These are phyloP conservation scores for Clanis bilineata DNA, from an alignment of 2,888 invertebrate genomes.

Conservation along the genomic window DNA sequence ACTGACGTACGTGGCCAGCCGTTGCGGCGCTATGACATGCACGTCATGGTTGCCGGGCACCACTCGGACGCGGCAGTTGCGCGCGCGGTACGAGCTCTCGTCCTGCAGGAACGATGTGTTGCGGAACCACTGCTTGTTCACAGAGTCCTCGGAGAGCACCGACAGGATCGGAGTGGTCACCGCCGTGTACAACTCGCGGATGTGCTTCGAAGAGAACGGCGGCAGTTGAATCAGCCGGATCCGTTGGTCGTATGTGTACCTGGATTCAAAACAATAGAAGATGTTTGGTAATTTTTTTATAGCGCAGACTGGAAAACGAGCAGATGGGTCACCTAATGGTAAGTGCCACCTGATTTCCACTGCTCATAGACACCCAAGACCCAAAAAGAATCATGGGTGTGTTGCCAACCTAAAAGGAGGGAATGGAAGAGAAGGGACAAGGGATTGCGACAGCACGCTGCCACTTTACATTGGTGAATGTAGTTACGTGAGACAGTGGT, in stretches of 20 bases:
- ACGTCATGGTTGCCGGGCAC: constrained; percentile 83
- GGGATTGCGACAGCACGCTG: too few species aligned
- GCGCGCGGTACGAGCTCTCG: constrained; percentile 40
- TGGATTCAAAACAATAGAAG: too few species aligned
- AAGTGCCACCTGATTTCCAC: too few species aligned
- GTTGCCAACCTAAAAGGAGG: too few species aligned
- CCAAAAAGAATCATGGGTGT: too few species aligned
- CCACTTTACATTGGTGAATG: too few species aligned
- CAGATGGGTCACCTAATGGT: constrained; percentile 17
- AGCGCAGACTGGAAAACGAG: too few species aligned
- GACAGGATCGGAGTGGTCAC: constrained; percentile 48
- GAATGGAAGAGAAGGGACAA: too few species aligned
- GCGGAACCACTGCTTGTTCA: constrained; percentile 37
- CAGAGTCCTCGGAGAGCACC: constrained; percentile 43
- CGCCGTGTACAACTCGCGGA: constrained; percentile 50
- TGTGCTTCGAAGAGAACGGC: constrained; percentile 50
- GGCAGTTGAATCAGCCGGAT: constrained; percentile 59
- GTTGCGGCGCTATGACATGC: constrained; percentile 80
- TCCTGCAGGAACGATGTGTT: constrained; percentile 51
- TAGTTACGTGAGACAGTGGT: too few species aligned
- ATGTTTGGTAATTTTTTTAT: too few species aligned
- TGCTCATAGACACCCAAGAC: too few species aligned
- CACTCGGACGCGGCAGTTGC: constrained; percentile 46
- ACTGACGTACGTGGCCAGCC: constrained; percentile 60
- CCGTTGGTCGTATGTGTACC: constrained; percentile 81